These are phyloP conservation scores for Theretra japonica DNA, from an alignment of 2,888 invertebrate species.

Conservation along the genomic window DNA sequence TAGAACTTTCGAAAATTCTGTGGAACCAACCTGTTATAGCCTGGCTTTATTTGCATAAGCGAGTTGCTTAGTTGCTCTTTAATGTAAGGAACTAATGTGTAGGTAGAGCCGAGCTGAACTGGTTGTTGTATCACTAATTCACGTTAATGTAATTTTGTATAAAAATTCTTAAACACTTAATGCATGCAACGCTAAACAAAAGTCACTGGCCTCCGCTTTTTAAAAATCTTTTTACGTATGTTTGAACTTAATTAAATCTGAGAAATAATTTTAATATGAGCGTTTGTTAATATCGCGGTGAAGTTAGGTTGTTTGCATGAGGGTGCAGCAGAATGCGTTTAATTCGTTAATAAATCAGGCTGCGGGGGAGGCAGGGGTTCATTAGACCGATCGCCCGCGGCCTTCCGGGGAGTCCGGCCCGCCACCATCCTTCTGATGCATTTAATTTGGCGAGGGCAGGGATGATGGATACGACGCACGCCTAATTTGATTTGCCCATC, in stretches of 20 bases:
- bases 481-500: slow-evolving; percentile 57
- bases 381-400: slow-evolving; percentile 82
- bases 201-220: slow-evolving; percentile 7
- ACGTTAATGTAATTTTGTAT: slow-evolving; percentile 44
- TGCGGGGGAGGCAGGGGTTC: slow-evolving; percentile 78
- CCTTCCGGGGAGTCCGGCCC: slow-evolving; percentile 77
- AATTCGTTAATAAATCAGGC: slow-evolving; percentile 85
- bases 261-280: slow-evolving; percentile 20
- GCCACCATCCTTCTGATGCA: slow-evolving; percentile 69
- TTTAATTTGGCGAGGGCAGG: slow-evolving; percentile 69
- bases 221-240: slow-evolving; percentile 1
- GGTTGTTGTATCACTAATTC: slow-evolving; percentile 56
- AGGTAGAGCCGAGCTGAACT: slow-evolving; percentile 59
- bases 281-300: slow-evolving; percentile 40
- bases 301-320: slow-evolving; percentile 58
- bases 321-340: slow-evolving; percentile 83
- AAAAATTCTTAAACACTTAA: slow-evolving; percentile 2
- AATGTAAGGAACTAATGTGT: slow-evolving; percentile 63
- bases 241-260: slow-evolving; percentile 13
- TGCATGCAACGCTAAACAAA: not conserved
- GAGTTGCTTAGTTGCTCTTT: slow-evolving; percentile 65
- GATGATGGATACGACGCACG: slow-evolving; percentile 62
- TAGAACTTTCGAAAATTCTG: slow-evolving; percentile 53
- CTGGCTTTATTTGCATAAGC: slow-evolving; percentile 67
- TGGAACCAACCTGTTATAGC: slow-evolving; percentile 49